phyloP scores from a whole-genome alignment of 2,888 invertebrate genomes.

The Xestia c-nigrum region DNA sequence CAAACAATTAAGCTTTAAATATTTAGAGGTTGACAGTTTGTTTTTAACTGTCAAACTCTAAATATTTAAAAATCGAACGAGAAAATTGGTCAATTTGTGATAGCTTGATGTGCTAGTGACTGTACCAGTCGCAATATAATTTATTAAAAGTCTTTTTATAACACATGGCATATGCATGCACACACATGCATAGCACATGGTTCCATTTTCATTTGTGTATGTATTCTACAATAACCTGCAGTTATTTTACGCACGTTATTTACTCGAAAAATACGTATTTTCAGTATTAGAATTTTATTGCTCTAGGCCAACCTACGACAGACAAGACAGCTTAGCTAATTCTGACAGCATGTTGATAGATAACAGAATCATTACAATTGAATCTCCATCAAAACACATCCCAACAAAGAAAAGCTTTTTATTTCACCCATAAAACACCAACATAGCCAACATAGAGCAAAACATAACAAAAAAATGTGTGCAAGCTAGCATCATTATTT shows the following conservation, averaged over 20 bases:
- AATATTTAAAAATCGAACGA: too few species aligned
- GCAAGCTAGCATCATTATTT: constrained; percentile 76
- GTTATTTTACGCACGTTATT: neutral
- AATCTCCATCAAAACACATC: neutral
- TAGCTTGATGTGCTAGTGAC: too few species aligned
- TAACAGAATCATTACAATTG: neutral
- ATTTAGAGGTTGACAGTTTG: too few species aligned
- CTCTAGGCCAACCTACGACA: neutral
- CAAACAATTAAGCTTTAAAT: neutral
- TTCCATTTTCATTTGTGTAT: neutral
- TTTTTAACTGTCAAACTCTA: too few species aligned
- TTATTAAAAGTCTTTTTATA: too few species aligned
- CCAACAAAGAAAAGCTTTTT: constrained; percentile 15
- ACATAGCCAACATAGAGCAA: constrained; percentile 27
- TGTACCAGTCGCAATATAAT: neutral
- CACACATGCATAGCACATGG: neutral
- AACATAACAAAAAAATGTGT: constrained; percentile 70
- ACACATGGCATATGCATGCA: too few species aligned
- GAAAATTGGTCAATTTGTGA: too few species aligned
- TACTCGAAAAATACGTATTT: too few species aligned
- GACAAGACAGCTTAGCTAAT: neutral
- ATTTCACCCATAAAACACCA: constrained; percentile 13
- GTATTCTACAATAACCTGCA: neutral
- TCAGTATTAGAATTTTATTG: neutral
- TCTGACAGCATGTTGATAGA: neutral